These are phyloP conservation scores for Anticlea derivata DNA, from an alignment of 2,888 invertebrate genomes.

Conservation along the genomic window DNA sequence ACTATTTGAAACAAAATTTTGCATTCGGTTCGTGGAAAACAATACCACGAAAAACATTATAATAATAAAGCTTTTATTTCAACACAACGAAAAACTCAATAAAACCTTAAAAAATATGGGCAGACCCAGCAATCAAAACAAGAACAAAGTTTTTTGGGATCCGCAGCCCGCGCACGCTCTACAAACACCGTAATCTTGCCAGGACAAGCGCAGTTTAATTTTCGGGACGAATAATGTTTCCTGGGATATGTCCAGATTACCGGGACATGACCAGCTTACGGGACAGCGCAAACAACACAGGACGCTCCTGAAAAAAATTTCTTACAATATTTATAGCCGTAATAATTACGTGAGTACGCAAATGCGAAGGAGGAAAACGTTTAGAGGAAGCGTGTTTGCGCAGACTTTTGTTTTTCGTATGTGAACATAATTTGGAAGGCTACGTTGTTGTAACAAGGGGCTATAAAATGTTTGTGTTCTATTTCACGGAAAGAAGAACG, in stretches of 20 bases:
- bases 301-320: constrained; percentile 3
- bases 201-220: constrained; percentile 23
- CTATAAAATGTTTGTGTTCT: not conserved
- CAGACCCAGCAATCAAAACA: not conserved
- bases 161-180: not conserved
- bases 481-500: too few species aligned
- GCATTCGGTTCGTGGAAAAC: too few species aligned
- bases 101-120: not conserved
- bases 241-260: constrained; percentile 20
- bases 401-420: constrained; percentile 8
- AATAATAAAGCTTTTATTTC: too few species aligned
- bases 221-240: constrained; percentile 25
- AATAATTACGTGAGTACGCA: constrained; percentile 1
- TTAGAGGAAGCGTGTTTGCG: constrained; percentile 1
- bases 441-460: not conserved
- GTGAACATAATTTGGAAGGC: not conserved
- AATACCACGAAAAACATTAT: too few species aligned
- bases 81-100: too few species aligned
- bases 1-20: too few species aligned
- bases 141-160: not conserved
- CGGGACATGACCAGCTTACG: constrained; percentile 5
- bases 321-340: constrained; percentile 5
- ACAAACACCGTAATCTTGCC: constrained; percentile 3
- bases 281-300: constrained; percentile 19
- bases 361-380: not conserved